Conservation (phyloP, 2,797 vertebrate genomes). For the Labroides dimidiatus region DNA sequence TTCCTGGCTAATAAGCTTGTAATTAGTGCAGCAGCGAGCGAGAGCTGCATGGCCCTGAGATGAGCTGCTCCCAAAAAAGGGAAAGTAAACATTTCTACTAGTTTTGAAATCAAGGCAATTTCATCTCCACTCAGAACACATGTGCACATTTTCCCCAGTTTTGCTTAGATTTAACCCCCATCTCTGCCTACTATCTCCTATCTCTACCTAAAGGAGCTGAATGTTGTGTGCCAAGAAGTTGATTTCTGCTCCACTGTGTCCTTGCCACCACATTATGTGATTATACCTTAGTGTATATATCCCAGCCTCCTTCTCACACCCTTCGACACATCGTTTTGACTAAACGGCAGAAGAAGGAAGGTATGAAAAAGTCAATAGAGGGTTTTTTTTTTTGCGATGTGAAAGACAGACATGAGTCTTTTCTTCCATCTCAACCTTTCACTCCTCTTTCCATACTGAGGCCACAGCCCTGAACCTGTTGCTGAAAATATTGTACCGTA, state of each 20-base stretch:
- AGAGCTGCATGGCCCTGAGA: slow-evolving; percentile 67
- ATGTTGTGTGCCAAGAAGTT: slow-evolving; percentile 29
- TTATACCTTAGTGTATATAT: slow-evolving; percentile 23
- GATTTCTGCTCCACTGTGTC: slow-evolving; percentile 44
- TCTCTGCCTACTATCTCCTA: slow-evolving; percentile 47
- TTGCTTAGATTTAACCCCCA: slow-evolving; percentile 34
- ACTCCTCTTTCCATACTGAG: slow-evolving; percentile 38
- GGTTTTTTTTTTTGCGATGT: slow-evolving; percentile 26
- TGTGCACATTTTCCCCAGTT: slow-evolving; percentile 32
- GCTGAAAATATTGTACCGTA: slow-evolving; percentile 42
- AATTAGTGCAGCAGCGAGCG: slow-evolving; percentile 75
- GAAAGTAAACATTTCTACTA: slow-evolving; percentile 56
- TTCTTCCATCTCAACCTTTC: slow-evolving; percentile 1
- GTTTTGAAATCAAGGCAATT: slow-evolving; percentile 68
- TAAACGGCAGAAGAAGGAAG: slow-evolving; percentile 19
- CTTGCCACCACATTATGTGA: slow-evolving; percentile 51
- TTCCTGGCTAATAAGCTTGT: slow-evolving; percentile 74
- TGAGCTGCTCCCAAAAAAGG: slow-evolving; percentile 53
- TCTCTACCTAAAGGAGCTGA: slow-evolving; percentile 38
- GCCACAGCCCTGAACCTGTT: slow-evolving; percentile 50
- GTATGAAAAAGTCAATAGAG: slow-evolving; percentile 40
- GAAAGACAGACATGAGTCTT: slow-evolving; percentile 31
- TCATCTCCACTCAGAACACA: slow-evolving; percentile 43
- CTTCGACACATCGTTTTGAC: slow-evolving; percentile 40
- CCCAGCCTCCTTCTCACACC: slow-evolving; percentile 30